These are phyloP conservation scores for Montipora foliosa DNA, from an alignment of 64 coral and sea anemone species.

Conservation along the genomic window DNA sequence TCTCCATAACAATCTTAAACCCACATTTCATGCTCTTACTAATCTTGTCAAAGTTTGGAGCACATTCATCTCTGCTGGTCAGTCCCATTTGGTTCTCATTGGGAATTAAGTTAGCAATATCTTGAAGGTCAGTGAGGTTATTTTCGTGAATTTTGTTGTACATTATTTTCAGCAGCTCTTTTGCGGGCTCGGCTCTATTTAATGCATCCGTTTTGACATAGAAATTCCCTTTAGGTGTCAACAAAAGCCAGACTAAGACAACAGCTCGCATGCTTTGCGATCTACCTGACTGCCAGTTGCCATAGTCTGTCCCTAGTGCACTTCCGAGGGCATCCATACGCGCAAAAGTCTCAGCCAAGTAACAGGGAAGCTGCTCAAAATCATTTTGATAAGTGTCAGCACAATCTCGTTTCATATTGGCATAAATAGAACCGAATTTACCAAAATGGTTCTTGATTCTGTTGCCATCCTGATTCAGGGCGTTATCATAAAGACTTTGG, in stretches of 20 bases:
- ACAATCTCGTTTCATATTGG: constrained; percentile 43
- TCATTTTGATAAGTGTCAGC: constrained; percentile 40
- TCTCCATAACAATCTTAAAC: constrained; percentile 53
- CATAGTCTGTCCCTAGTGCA: constrained; percentile 32
- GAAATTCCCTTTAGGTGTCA: constrained; percentile 40
- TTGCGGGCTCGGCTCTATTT: not conserved
- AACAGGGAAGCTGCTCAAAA: constrained; percentile 47
- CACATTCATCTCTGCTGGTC: constrained; percentile 42
- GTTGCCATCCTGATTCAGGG: constrained; percentile 12
- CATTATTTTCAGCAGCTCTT: constrained; percentile 35
- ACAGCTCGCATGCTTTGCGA: constrained; percentile 22
- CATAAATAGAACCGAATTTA: constrained; percentile 48
- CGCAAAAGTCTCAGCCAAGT: constrained; percentile 42
- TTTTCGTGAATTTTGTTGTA: constrained; percentile 47
- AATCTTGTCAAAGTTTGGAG: constrained; percentile 44
- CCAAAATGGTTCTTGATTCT: constrained; percentile 58
- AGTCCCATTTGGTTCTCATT: constrained; percentile 35
- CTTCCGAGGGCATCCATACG: constrained; percentile 29
- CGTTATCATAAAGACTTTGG: constrained; percentile 49
- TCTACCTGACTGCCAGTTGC: not conserved
- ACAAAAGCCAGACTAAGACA: constrained; percentile 51
- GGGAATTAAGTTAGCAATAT: constrained; percentile 46
- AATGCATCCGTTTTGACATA: constrained; percentile 32
- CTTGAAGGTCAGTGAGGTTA: constrained; percentile 29
- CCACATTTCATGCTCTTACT: constrained; percentile 42